phyloP scores from a whole-genome alignment of 2,888 invertebrate species.

The Erpobdella octoculata region DNA sequence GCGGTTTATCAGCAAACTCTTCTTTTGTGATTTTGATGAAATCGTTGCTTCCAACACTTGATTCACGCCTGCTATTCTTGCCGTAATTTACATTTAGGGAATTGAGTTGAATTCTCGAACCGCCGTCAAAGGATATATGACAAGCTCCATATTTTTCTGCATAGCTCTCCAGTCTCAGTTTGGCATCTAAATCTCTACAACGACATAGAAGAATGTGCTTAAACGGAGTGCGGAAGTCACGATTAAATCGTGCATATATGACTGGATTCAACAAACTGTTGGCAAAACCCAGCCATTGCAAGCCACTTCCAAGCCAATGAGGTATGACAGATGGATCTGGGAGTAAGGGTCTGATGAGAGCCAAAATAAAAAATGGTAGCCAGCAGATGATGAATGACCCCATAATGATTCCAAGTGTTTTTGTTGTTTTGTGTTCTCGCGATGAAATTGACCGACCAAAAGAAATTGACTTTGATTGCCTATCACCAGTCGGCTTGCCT shows the following conservation, averaged over 20 bases:
- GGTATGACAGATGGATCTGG: constrained; percentile 41
- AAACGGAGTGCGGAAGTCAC: constrained; percentile 89
- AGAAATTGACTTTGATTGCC: constrained; percentile 15
- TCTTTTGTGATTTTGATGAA: constrained; percentile 1
- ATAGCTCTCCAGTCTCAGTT: constrained; percentile 9
- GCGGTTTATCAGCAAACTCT: neutral
- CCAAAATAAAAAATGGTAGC: constrained; percentile 90
- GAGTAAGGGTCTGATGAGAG: constrained; percentile 61
- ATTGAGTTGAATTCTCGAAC: neutral
- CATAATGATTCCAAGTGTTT: constrained; percentile 90
- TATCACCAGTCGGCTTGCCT: neutral
- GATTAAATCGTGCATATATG: constrained; percentile 87
- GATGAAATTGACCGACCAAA: constrained; percentile 30
- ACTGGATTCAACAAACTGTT: constrained; percentile 90
- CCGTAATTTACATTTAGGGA: neutral
- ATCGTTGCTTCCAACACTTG: constrained; percentile 10
- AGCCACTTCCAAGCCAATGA: constrained; percentile 41
- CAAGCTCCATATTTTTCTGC: constrained; percentile 8
- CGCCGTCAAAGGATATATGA: constrained; percentile 2
- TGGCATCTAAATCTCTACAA: constrained; percentile 11
- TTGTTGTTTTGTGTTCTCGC: constrained; percentile 78
- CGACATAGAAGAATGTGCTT: constrained; percentile 75
- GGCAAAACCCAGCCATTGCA: constrained; percentile 66
- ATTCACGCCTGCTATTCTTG: neutral
- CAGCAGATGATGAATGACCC: constrained; percentile 86